Conservation (phyloP, 1,140 invertebrate genomes). For the Sitodiplosis mosellana region DNA sequence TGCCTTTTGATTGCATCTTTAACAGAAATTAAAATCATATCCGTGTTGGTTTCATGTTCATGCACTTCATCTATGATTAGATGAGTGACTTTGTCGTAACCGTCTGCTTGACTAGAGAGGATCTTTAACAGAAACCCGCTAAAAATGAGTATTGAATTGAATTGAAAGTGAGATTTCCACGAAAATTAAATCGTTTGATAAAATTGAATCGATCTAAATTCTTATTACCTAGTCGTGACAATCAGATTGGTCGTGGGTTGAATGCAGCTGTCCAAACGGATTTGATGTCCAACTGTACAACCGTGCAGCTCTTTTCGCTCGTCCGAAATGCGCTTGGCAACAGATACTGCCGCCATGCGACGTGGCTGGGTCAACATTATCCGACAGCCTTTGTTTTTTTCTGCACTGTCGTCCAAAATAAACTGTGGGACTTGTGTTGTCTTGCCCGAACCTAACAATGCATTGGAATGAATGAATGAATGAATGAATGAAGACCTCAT, state of each 20-base stretch:
- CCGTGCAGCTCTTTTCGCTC: constrained; percentile 62
- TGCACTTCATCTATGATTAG: constrained; percentile 87
- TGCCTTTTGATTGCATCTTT: constrained; percentile 54
- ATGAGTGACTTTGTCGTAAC: constrained; percentile 51
- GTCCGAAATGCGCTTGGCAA: constrained; percentile 61
- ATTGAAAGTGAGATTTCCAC: too few species aligned
- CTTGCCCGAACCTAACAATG: constrained; percentile 40
- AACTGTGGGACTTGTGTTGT: constrained; percentile 65
- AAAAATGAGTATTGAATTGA: too few species aligned
- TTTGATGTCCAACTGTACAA: constrained; percentile 59
- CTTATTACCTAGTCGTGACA: constrained; percentile 76
- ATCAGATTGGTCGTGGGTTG: constrained; percentile 56
- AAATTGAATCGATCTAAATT: too few species aligned
- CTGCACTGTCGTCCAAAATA: constrained; percentile 46
- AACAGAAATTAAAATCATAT: constrained; percentile 81
- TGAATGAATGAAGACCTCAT: background rate
- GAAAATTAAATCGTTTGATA: too few species aligned
- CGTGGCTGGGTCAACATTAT: constrained; percentile 77
- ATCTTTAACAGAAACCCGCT: constrained; percentile 12
- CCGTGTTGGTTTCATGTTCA: constrained; percentile 80
- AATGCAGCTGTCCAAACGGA: constrained; percentile 28
- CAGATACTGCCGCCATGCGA: constrained; percentile 64
- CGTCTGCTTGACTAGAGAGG: constrained; percentile 9
- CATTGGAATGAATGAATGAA: background rate
- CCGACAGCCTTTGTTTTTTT: constrained; percentile 28